phyloP scores from a whole-genome alignment of 1,140 invertebrate species.

The Trypoxylus dichotomus region DNA sequence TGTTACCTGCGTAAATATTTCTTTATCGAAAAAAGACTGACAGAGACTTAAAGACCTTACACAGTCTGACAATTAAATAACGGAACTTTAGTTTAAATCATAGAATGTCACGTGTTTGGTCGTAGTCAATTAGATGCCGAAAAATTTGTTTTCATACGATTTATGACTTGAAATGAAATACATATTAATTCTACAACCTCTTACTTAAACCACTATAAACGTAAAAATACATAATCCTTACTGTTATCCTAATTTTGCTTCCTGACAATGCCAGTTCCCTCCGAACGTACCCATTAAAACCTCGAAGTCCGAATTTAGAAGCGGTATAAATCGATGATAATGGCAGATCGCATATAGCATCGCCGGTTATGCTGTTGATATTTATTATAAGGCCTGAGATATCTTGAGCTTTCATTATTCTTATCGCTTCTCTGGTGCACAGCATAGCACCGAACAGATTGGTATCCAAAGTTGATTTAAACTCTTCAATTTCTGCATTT shows the following conservation, averaged over 20 bases:
- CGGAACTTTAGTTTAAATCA: too few species aligned
- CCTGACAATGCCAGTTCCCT: background rate
- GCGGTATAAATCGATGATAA: background rate
- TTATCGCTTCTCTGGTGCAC: conserved; percentile 55
- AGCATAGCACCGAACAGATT: conserved; percentile 63
- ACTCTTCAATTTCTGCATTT: conserved; percentile 50
- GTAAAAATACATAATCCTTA: too few species aligned
- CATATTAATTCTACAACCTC: too few species aligned
- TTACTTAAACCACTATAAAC: too few species aligned
- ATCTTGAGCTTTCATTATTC: conserved; percentile 28
- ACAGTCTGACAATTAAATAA: too few species aligned
- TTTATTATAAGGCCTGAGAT: conserved; percentile 28
- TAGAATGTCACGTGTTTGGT: too few species aligned
- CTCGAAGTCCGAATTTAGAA: conserved; percentile 52
- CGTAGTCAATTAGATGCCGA: too few species aligned
- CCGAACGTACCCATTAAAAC: background rate
- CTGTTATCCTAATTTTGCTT: conserved; percentile 9
- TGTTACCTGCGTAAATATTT: too few species aligned
- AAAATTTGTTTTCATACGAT: too few species aligned
- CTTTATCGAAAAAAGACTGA: too few species aligned
- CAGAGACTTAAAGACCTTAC: too few species aligned
- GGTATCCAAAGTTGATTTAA: conserved; percentile 59
- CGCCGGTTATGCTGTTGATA: conserved; percentile 22
- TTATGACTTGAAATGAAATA: too few species aligned
- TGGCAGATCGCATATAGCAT: background rate